Base-by-base conservation (phyloP, 2,888 invertebrate species). In the Thysanoteuthis rhombus region DNA sequence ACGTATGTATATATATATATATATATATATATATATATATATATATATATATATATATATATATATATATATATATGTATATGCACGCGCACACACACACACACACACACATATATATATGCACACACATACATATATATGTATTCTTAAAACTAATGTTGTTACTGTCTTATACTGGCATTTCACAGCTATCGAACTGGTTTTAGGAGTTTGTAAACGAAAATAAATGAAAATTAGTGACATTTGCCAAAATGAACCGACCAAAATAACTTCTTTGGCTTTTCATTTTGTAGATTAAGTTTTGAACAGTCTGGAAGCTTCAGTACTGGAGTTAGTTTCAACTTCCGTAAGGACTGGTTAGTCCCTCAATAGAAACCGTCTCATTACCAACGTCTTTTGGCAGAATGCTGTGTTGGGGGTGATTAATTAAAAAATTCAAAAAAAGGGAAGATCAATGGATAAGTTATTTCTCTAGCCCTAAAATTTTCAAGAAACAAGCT, bases 41-140 rank as follows among this genome's bases (percentile, higher is more conserved):
- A 42, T 42, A 42, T 6, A 42, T 42, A 42, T 42, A 42, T 42
- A 42, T 42, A 42, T 42, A 42, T 42, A 42, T 42, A 42, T 42
- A 42, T 42, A 42, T 42, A 42, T 42, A 42, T 42, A 42, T 42
- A 42, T 42, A 0, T 1, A 42, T 42, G 10, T 5, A 42, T 6
- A 8, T 42, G 16, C 28, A 58, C 58, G 5, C 58, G 32, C 32
- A 58, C 12, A 32, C 12, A 28, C n/a, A 75, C 12, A n/a, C 12
- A 90, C n/a, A 90, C n/a, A 90, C 12, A 90, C 12, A 38, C 28
- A 90, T 90, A 90, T 90, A 90, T 90, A 90, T 90, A 90, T 90
- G 38, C 38, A 90, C 38, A 90, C 38, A 90, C 38, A 90, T 90
- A 90, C 38, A 90, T 90, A 90, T 90, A 90, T 90, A 90, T 38